Evolutionary conservation across 2,888 invertebrate species (phyloP), one percentile per base, ranked within the genome.

Genomic region (Agrenia bidenticulata): DNA sequence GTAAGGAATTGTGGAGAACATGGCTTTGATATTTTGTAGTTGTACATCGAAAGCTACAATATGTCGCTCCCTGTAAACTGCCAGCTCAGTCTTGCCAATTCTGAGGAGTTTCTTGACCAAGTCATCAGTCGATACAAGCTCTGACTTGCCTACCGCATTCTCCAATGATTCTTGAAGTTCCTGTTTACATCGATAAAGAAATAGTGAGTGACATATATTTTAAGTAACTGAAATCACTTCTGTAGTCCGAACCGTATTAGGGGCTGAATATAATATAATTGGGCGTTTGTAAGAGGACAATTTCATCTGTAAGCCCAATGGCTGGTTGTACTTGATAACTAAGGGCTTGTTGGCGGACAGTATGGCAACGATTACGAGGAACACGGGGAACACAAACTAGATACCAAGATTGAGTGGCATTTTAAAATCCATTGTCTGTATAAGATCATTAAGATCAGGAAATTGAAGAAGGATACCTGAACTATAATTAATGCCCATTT

Each of bases 1-100:
- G 19, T 63, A 42, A 1, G 66, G 55, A 15, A 69, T 67, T 9
- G 72, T 61, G 2, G 72, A 70, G 50, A 60, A 67, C 56, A 71
- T 53, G 13, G 67, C 69, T 45, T 63, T 66, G n/a, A 66, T 45
- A 19, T 4, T 7, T 11, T 4, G 4, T 32, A 11, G 11, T 4
- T 32, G 4, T 11, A 32, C 11, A 7, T 32, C 32, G 11, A 11
- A 4, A 4, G 32, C 32, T 4, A 32, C 32, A 32, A 32, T 32
- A 11, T 32, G 32, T 7, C 32, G 32, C 11, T 32, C 32, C 11
- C 11, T 11, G 32, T 32, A 32, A 32, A 11, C 4, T 32, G 4
- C 11, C 4, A 11, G 32, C 5, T 32, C 32, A 32, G 32, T 32
- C 32, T 7, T 32, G 11, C 32, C 32, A 32, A 32, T 11, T 32